Evolutionary conservation across 2,888 invertebrate genomes (phyloP), one percentile per base, ranked within the genome.

Genomic region (Leptura quadrifasciata): DNA sequence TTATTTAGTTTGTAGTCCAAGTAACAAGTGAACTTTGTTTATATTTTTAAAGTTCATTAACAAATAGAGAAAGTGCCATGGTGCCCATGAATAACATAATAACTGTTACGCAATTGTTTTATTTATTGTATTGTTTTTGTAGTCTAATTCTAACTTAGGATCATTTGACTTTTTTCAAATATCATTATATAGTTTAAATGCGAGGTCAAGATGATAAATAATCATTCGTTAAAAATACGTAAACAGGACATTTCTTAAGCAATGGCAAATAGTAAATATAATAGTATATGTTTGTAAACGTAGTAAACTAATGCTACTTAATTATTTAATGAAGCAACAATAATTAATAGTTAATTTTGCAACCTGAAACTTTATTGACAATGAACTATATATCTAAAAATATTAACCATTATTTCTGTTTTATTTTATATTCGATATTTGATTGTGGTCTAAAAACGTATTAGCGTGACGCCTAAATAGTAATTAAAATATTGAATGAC

Each of bases 11-110:
- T 47, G 0, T 47, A 47, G 47, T 47, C 5, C 1, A 47, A 47
- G n/a, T 47, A n/a, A 15, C 15, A 12, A 15, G 5, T n/a, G 47
- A n/a, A 47, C 47, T 47, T 47, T 5, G 21, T 57, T 57, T 20
- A 57, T 20, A 57, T 10, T 21, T 21, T 20, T 27, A 60, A 67
- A 68, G 68, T 68, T 68, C 68, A 68, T 68, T 68, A 55, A 24
- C 68, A 68, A 68, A 17, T 35, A 31, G 27, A 31, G 67, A 67
- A 67, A 54, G 68, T 67, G 24, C 27, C n/a, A 6, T n/a, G 21
- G 31, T 1, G 27, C 18, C 57, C 24, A 35, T 55, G 57, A 57
- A 12, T 68, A 57, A 67, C 17, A 31, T 52, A 47, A 60, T 60
- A 60, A 60, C 2, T 17, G 17, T 68, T 68, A 57, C 10, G 55